Conservation (phyloP, 2,797 vertebrate genomes). For the Tapera naevia region DNA sequence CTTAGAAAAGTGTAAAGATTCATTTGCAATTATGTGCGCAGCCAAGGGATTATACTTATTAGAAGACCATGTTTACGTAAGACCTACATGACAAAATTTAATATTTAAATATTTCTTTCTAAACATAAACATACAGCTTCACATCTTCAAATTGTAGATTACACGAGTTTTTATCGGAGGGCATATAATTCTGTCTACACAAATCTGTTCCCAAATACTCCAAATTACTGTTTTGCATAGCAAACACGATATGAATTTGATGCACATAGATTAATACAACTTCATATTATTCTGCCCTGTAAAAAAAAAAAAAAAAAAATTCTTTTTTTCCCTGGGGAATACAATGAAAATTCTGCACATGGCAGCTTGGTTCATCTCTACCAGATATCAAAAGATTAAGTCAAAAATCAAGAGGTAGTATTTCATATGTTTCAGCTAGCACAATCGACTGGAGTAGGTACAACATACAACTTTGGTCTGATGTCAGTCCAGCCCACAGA, state of each 20-base stretch:
- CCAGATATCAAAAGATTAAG: not conserved
- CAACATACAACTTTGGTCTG: not conserved
- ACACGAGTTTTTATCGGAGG: not conserved
- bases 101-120: not conserved
- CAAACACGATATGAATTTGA: not conserved
- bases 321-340: not conserved
- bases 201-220: not conserved
- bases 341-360: not conserved
- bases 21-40: not conserved
- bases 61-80: not conserved
- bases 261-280: not conserved
- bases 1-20: not conserved
- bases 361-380: accelerated
- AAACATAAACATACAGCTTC: not conserved
- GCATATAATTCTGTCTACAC: not conserved
- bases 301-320: not conserved
- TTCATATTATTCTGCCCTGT: not conserved
- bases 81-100: not conserved
- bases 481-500: not conserved
- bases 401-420: not conserved
- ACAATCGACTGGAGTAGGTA: not conserved
- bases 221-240: not conserved
- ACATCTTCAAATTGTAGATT: not conserved
- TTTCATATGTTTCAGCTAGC: not conserved
- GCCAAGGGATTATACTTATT: not conserved